A percentile compares a stretch with the other conserved stretches of the same genome.
phyloP scores from a whole-genome alignment of 2,113 vertebrate species.

The Xenopus laevis region DNA sequence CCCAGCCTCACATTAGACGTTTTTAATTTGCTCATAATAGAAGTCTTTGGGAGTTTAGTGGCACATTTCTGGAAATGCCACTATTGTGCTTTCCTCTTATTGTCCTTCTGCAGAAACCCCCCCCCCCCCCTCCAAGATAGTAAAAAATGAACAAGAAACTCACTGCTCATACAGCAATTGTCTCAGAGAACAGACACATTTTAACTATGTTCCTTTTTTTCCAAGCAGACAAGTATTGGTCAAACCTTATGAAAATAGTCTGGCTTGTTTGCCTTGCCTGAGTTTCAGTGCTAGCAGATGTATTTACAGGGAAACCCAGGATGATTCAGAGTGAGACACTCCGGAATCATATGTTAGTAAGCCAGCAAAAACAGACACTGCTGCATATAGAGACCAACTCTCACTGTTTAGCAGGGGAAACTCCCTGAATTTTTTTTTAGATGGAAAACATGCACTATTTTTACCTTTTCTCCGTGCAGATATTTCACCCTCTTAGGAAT shows the following conservation, averaged over 20 bases:
- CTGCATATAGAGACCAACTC: slow-evolving; percentile 6
- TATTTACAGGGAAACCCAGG: slow-evolving; percentile 22
- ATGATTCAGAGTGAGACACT: slow-evolving; percentile 29
- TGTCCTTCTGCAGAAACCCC: not conserved
- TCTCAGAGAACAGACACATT: not conserved
- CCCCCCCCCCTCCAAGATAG: no score
- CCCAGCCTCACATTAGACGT: no score
- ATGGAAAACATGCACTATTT: slow-evolving; percentile 6
- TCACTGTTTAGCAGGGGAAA: slow-evolving; percentile 32
- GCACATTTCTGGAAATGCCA: slow-evolving; percentile 5
- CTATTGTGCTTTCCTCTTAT: not conserved
- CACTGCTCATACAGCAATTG: slow-evolving; percentile 5
- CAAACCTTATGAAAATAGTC: slow-evolving; percentile 20
- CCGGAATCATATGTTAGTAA: not conserved
- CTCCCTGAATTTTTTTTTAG: slow-evolving; percentile 8
- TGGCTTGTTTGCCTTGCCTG: not conserved
- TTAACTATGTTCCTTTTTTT: no score
- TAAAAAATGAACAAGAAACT: not conserved
- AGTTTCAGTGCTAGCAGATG: slow-evolving; percentile 28
- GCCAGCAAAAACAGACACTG: slow-evolving; percentile 27
- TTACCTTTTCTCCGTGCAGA: not conserved
- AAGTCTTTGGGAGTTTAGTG: no score
- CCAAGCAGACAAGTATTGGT: slow-evolving; percentile 8
- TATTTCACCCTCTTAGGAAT: no score
- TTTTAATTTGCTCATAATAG: no score